phyloP scores from a whole-genome alignment of 2,888 invertebrate species.

The Leucozona laternaria region DNA sequence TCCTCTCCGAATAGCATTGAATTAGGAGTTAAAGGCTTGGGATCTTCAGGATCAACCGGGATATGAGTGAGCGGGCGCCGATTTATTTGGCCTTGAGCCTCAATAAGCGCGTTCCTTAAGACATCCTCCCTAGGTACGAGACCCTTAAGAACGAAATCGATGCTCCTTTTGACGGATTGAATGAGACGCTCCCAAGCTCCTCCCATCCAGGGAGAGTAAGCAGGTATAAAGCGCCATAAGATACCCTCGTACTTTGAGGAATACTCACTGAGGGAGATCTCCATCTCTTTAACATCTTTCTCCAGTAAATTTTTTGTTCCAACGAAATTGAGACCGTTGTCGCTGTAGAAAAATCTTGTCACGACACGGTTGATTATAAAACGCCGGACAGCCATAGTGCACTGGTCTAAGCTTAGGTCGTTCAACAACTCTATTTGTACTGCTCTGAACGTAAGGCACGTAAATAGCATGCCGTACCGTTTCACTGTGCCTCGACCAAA shows the following conservation, averaged over 20 bases:
- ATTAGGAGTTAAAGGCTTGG: slow-evolving; percentile 19
- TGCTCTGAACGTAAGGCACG: neutral
- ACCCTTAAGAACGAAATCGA: slow-evolving; percentile 5
- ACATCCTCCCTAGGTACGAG: neutral
- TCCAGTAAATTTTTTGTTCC: no score
- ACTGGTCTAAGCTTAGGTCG: slow-evolving; percentile 3
- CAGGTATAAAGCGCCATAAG: no score
- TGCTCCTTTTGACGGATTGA: neutral
- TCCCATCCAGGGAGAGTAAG: no score
- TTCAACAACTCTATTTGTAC: neutral
- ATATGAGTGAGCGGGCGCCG: neutral
- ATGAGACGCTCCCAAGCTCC: neutral
- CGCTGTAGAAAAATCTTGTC: slow-evolving; percentile 1
- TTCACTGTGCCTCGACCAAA: neutral
- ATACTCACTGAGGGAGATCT: no score
- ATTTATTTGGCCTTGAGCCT: neutral
- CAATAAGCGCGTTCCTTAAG: neutral
- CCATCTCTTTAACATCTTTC: slow-evolving; percentile 1
- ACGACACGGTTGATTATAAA: slow-evolving; percentile 10
- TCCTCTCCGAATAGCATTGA: slow-evolving; percentile 7
- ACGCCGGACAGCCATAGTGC: slow-evolving; percentile 18
- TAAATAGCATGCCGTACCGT: neutral
- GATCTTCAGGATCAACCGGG: slow-evolving; percentile 4
- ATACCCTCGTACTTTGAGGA: no score
- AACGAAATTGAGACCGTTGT: slow-evolving; percentile 1